Evolutionary conservation across 2,888 invertebrate species (phyloP), one percentile per base, ranked within the genome.

Genomic region (Leucophenga montana): DNA sequence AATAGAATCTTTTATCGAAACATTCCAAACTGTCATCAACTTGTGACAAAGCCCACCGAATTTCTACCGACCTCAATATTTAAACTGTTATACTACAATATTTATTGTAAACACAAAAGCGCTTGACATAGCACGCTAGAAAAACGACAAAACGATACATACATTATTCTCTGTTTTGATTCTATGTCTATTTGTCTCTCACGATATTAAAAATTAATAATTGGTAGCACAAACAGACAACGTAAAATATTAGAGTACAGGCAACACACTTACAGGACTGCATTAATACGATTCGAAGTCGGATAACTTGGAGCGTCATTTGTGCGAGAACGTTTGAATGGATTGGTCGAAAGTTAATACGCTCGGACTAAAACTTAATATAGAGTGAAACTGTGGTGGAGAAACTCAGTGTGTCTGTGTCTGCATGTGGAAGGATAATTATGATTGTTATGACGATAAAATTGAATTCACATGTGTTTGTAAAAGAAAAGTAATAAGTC

Each of bases 251-350:
- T 39, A 39, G 31, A 16, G 39, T 39, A 9, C 39, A 18, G 39
- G 44, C 39, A 18, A 13, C 22, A 56, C 20, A 56, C 56, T 14
- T 31, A 9, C 61, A 61, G 61, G 59, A 33, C 33, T 33, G 33
- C 59, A 59, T 59, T 59, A 59, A 31, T 59, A 18, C n/a, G 6
- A 33, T 5, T 39, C 33, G 31, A 27, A 31, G 3, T n/a, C 14
- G 3, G 9, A 13, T 22, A 39, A 8, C 31, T 13, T 3, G 3
- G 14, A 18, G 39, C 16, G 72, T 77, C 85, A 81, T 83, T 85
- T 77, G 85, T 71, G 73, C 66, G 73, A 74, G 73, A 77, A 71
- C 68, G 71, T 70, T 76, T 64, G 64, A 72, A 69, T 70, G 73
- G 71, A 79, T 77, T 75, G 80, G 82, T 71, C 73, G 72, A 70